Percentiles rank a stretch among this genome's conserved stretches.
phyloP scores from a whole-genome alignment of 2,888 invertebrate species.

The Auanema sp. region DNA sequence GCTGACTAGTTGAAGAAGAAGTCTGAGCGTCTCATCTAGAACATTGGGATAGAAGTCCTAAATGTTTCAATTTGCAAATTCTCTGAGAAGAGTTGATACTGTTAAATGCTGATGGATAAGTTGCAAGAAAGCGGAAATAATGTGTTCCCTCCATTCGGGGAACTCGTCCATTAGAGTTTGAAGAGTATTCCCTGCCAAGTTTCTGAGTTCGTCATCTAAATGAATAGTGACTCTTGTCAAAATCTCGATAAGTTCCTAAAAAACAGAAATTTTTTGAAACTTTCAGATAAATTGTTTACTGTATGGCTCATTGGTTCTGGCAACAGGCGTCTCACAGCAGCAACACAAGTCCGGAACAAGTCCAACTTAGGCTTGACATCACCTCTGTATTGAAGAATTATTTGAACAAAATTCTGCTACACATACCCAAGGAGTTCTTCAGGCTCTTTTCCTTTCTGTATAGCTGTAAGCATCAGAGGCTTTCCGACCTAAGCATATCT shows the following conservation, averaged over 20 bases:
- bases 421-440: conserved; percentile 65
- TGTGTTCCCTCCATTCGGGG: conserved; percentile 95
- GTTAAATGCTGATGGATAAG: conserved; percentile 53
- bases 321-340: conserved; percentile 93
- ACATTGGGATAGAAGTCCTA: conserved; percentile 84
- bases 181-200: conserved; percentile 59
- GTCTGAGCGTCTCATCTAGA: conserved; percentile 87
- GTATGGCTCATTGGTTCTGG: conserved; percentile 91
- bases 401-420: conserved; percentile 12
- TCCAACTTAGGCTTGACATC: conserved; percentile 97
- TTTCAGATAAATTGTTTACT: conserved; percentile 15
- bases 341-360: conserved; percentile 94
- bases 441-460: conserved; percentile 82
- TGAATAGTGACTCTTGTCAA: conserved; percentile 91
- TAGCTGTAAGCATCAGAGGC: conserved; percentile 92
- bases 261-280: background rate
- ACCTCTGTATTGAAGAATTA: conserved; percentile 70
- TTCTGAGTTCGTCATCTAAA: conserved; percentile 94
- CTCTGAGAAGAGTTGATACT: conserved; percentile 22
- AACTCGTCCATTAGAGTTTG: conserved; percentile 94
- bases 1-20: conserved; percentile 86
- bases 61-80: background rate
- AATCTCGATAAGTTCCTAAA: conserved; percentile 86
- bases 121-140: conserved; percentile 71
- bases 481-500: conserved; percentile 80